Percentiles rank a stretch among this genome's conserved stretches.
These are phyloP conservation scores for Eupeodes corollae DNA, from an alignment of 1,140 invertebrate genomes.

Conservation along the genomic window DNA sequence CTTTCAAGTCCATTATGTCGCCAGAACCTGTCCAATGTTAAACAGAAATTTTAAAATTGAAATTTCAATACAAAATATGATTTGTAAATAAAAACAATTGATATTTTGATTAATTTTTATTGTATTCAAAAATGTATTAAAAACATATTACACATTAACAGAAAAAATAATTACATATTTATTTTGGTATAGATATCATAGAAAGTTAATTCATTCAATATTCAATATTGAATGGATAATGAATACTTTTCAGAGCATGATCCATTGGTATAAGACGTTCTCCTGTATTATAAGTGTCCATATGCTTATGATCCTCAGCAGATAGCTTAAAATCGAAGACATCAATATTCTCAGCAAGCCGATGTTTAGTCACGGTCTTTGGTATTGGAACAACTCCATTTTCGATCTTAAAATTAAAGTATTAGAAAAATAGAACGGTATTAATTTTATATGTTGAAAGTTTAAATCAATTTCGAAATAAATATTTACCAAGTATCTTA, in stretches of 20 bases:
- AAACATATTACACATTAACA: too few relatives aligned
- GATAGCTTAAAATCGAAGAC: slow-evolving; percentile 68
- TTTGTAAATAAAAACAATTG: too few relatives aligned
- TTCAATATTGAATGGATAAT: slow-evolving; percentile 49
- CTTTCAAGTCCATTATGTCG: too few relatives aligned
- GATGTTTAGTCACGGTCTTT: slow-evolving; percentile 63
- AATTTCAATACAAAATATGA: too few relatives aligned
- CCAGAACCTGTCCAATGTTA: too few relatives aligned
- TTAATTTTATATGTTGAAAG: not conserved
- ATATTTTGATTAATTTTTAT: too few relatives aligned
- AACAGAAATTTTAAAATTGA: too few relatives aligned
- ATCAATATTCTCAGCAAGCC: slow-evolving; percentile 64
- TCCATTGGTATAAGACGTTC: slow-evolving; percentile 29
- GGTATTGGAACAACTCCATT: slow-evolving; percentile 67
- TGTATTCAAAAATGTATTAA: too few relatives aligned
- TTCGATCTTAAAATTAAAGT: slow-evolving; percentile 58
- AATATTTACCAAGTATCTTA: slow-evolving; percentile 44
- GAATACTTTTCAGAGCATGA: slow-evolving; percentile 41
- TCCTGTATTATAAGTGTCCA: slow-evolving; percentile 47
- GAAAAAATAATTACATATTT: too few relatives aligned
- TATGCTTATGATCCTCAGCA: slow-evolving; percentile 43
- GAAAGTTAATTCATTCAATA: slow-evolving; percentile 22
- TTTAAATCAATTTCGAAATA: not conserved
- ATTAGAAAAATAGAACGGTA: not conserved
- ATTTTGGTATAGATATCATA: too few relatives aligned